Evolutionary conservation across 92 coral and sea anemone species (phyloP).

Genomic region (Plumapathes pennacea): DNA sequence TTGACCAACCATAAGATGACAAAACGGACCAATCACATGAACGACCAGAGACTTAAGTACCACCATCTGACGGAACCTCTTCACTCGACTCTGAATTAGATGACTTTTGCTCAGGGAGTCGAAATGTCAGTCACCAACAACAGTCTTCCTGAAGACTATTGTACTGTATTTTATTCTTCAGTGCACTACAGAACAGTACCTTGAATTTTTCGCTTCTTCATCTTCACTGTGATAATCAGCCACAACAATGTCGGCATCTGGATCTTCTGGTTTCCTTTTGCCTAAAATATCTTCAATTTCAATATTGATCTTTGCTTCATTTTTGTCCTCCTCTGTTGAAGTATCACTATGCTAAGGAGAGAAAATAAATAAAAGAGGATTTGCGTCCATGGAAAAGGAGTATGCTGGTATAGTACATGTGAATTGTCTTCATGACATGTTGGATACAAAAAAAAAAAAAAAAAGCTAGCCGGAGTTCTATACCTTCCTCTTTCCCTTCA

Average conservation of each 20-base stretch:
- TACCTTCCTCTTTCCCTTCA: slow-evolving; percentile 81
- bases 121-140: too few relatives aligned
- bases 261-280: slow-evolving; percentile 48
- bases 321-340: slow-evolving; percentile 26
- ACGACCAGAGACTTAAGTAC: too few relatives aligned
- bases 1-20: too few relatives aligned
- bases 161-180: neutral
- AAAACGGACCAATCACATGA: too few relatives aligned
- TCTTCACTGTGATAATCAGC: slow-evolving; percentile 85
- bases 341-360: slow-evolving; percentile 54
- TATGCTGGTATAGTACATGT: neutral
- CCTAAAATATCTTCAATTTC: slow-evolving; percentile 75
- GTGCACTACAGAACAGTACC: neutral
- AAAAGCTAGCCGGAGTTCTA: neutral
- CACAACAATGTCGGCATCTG: slow-evolving; percentile 80
- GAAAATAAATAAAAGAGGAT: neutral
- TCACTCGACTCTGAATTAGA: too few relatives aligned
- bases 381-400: neutral
- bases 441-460: neutral
- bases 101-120: too few relatives aligned
- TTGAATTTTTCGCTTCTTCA: slow-evolving; percentile 22
- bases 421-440: neutral
- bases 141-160: too few relatives aligned
- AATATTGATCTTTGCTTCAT: slow-evolving; percentile 59
- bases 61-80: too few relatives aligned